Base-by-base conservation (phyloP, 2,888 invertebrate species). In the Erynnis tages region DNA sequence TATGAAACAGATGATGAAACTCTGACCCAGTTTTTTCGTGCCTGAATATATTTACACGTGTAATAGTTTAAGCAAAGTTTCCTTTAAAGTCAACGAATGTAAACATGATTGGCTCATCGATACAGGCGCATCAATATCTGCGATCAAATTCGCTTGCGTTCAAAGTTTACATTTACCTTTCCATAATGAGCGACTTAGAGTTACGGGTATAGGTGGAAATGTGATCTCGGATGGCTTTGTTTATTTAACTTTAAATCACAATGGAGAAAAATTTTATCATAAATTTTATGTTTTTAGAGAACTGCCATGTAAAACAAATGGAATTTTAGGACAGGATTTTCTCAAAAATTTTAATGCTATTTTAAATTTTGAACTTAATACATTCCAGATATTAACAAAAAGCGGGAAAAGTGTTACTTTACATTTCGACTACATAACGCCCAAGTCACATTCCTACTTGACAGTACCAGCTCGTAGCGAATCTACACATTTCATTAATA, bases 281-380 rank as follows among this genome's bases (percentile, higher is more conserved):
- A 49, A 14, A 32, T 48, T 48, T 48, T 48, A 16, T 5, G 23
- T 48, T 1, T 48, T 48, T 40, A 48, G 37, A 14, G 14, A 48
- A 0, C 30, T 48, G 2, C 29, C 38, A 4, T 48, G 40, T 32
- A 38, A 11, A 16, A 48, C 53, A 0, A 16, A 46, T 32, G 61
- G 61, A 3, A 55, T 58, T 16, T 11, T 61, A 23, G 61, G 59
- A 3, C 43, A 55, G 29, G 59, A 60, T 30, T 63, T 61, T 56
- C 48, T 62, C 5, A 47, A 14, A 2, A 56, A 52, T n/a, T 57
- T 48, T 37, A 35, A 43, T 2, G 23, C 34, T 10, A 16, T 25
- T 19, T 35, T 45, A 10, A 35, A 45, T 44, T 44, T 21, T 21
- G 44, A 44, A 21, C n/a, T 43, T 6, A 43, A 43, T 43, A 29